These are phyloP conservation scores for Pseudococcus viburni DNA, from an alignment of 2,888 invertebrate species.

Conservation along the genomic window DNA sequence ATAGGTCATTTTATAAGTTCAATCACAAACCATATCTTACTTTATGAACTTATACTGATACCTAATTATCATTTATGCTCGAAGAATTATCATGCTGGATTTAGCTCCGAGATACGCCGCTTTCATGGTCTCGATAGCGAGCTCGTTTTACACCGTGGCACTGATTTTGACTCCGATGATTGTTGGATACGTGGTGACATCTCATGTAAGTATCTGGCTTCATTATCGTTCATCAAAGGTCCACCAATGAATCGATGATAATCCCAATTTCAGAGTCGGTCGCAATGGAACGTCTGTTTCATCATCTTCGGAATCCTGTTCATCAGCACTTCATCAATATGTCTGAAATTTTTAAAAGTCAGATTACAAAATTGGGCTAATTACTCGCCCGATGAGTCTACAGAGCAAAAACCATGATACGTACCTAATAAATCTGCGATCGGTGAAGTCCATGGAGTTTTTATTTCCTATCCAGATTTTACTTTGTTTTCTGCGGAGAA, in stretches of 20 bases:
- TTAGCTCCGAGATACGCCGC: slow-evolving; percentile 28
- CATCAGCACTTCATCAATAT: neutral
- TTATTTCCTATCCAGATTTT: too few species aligned
- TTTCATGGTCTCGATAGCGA: neutral
- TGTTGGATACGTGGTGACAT: neutral
- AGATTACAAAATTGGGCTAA: neutral
- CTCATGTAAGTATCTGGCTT: slow-evolving; percentile 1
- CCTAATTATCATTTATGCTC: neutral
- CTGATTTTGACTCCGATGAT: slow-evolving; percentile 4
- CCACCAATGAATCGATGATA: neutral
- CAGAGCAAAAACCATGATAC: neutral
- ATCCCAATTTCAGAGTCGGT: neutral
- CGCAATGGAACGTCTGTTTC: slow-evolving; percentile 16
- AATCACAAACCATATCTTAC: too few species aligned
- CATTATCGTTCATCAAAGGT: too few species aligned
- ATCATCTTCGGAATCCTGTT: neutral
- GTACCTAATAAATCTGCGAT: too few species aligned
- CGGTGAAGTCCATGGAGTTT: too few species aligned
- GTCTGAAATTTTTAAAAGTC: neutral
- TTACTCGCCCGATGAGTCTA: neutral
- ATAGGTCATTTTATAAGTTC: too few species aligned
- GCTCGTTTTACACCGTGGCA: neutral
- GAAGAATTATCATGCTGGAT: neutral
- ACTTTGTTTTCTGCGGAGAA: too few species aligned
- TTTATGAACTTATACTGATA: too few species aligned